A percentile compares a stretch with the other conserved stretches of the same genome.
These are phyloP conservation scores for Cybosia mesomella DNA, from an alignment of 2,888 invertebrate species.

Conservation along the genomic window DNA sequence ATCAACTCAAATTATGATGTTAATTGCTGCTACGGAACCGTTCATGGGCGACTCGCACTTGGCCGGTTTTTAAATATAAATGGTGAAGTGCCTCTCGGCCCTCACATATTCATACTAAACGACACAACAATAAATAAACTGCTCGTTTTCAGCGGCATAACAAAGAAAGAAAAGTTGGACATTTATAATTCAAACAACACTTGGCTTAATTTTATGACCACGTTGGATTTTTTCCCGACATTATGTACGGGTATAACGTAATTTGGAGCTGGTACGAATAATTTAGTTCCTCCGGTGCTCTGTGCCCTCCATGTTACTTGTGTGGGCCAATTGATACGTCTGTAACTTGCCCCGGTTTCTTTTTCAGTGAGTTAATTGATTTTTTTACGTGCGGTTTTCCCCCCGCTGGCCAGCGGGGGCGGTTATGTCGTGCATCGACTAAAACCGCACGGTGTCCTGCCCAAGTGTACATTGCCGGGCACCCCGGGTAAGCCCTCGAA, in stretches of 20 bases:
- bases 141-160: not conserved
- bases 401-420: no score
- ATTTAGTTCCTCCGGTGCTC: conserved; percentile 30
- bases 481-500: no score
- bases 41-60: no score
- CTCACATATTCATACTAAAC: not conserved
- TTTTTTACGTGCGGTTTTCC: no score
- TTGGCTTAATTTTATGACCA: conserved; percentile 46
- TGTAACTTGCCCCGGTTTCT: not conserved
- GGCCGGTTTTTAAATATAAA: no score
- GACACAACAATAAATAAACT: conserved; percentile 4
- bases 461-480: no score
- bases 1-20: no score
- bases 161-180: conserved; percentile 13
- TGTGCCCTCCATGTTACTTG: conserved; percentile 7
- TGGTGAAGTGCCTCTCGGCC: not conserved
- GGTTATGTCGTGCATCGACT: no score
- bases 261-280: conserved; percentile 30
- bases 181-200: conserved; percentile 36
- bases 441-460: no score
- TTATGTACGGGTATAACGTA: conserved; percentile 28
- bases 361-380: conserved; percentile 5
- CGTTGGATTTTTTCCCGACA: conserved; percentile 39
- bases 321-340: not conserved
- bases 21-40: no score